Conservation (phyloP, 2,797 vertebrate genomes). For the Gambusia yucatana region DNA sequence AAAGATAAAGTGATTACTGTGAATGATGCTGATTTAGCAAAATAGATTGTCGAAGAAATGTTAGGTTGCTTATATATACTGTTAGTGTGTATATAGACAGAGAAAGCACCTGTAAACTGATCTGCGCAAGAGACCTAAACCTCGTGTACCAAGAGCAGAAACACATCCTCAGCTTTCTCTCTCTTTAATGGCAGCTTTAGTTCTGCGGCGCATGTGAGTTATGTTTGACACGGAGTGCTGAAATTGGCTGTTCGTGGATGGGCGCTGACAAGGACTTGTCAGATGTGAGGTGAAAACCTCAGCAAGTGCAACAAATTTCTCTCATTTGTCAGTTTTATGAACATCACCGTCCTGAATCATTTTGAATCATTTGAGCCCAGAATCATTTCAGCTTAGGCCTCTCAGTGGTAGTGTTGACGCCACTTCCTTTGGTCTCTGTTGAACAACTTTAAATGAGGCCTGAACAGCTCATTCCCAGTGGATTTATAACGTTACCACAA, state of each 20-base stretch:
- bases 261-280: slow-evolving; percentile 6
- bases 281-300: slow-evolving; percentile 29
- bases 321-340: slow-evolving; percentile 32
- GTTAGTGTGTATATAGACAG: too few relatives aligned
- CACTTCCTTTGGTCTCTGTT: not conserved
- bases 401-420: slow-evolving; percentile 7
- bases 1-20: slow-evolving; percentile 37
- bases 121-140: not conserved
- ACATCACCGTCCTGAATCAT: slow-evolving; percentile 17
- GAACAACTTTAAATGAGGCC: not conserved
- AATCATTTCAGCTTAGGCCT: not conserved
- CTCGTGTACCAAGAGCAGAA: slow-evolving; percentile 4
- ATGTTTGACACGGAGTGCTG: slow-evolving; percentile 22
- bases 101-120: slow-evolving; percentile 3
- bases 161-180: not conserved
- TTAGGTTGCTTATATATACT: not conserved
- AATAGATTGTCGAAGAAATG: not conserved
- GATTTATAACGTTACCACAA: not conserved
- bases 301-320: slow-evolving; percentile 18
- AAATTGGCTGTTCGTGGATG: slow-evolving; percentile 35
- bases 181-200: slow-evolving; percentile 12
- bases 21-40: slow-evolving; percentile 29
- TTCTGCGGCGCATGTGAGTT: slow-evolving; percentile 29
- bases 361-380: slow-evolving; percentile 26
- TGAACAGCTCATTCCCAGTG: not conserved